Conservation (phyloP, 2,797 vertebrate species). For the Thamnophis elegans region DNA sequence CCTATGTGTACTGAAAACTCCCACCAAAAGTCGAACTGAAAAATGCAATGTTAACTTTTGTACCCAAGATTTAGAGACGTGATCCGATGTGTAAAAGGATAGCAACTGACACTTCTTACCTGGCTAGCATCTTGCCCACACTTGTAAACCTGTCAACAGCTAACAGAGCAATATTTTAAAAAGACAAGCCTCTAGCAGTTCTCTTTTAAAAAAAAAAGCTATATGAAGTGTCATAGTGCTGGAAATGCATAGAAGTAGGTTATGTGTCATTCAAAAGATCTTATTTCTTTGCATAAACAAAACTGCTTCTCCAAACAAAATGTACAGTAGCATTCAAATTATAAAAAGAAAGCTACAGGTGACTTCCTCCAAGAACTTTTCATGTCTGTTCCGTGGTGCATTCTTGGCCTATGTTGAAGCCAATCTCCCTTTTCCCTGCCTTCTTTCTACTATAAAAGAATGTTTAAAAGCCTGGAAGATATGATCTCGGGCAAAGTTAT, state of each 20-base stretch:
- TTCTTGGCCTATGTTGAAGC: constrained; percentile 24
- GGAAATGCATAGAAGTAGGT: neutral
- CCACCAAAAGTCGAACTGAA: constrained; percentile 28
- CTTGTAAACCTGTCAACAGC: neutral
- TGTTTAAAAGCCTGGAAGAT: constrained; percentile 40
- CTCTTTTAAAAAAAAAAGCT: neutral
- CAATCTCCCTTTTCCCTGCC: neutral
- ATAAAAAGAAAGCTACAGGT: constrained; percentile 46
- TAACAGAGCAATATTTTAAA: constrained; percentile 11
- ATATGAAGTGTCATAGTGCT: neutral
- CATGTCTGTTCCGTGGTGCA: constrained; percentile 40
- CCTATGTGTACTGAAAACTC: neutral
- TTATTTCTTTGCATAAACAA: constrained; percentile 14
- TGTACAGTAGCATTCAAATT: constrained; percentile 29
- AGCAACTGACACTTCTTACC: neutral
- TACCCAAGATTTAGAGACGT: constrained; percentile 3
- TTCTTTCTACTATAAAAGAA: constrained; percentile 33
- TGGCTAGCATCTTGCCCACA: neutral
- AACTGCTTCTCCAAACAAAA: constrained; percentile 25
- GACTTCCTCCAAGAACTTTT: constrained; percentile 49
- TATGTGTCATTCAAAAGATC: neutral
- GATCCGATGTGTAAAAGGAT: constrained; percentile 1
- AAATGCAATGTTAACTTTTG: neutral
- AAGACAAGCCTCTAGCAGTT: neutral
- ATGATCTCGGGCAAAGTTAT: constrained; percentile 36